Evolutionary conservation across 2,888 invertebrate species (phyloP).

Genomic region (Apoda limacodes): DNA sequence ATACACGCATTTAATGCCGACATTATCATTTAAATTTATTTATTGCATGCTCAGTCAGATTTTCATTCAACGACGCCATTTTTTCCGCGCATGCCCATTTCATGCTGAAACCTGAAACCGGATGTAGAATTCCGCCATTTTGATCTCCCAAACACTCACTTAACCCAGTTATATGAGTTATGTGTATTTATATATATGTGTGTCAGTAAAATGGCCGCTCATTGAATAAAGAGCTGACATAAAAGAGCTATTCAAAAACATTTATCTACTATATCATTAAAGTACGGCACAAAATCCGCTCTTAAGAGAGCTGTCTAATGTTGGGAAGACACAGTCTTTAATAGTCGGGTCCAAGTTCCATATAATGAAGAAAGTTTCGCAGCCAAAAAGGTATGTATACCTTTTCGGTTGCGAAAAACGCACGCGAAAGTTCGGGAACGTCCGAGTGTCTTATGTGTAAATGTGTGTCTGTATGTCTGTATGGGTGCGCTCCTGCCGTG

Average conservation of each 20-base stretch:
- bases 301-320: constrained; percentile 23
- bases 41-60: constrained; percentile 41
- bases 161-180: constrained; percentile 47
- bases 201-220: constrained; percentile 27
- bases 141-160: constrained; percentile 56
- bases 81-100: constrained; percentile 54
- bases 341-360: constrained; percentile 11
- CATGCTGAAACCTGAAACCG: constrained; percentile 12
- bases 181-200: constrained; percentile 12
- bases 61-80: constrained; percentile 39
- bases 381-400: too few species aligned
- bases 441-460: neutral
- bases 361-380: neutral
- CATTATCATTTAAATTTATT: constrained; percentile 35
- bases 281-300: constrained; percentile 19
- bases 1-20: constrained; percentile 56
- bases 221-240: constrained; percentile 45
- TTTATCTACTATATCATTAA: constrained; percentile 27
- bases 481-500: constrained; percentile 66
- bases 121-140: constrained; percentile 44
- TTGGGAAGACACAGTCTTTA: constrained; percentile 36
- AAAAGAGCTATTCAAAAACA: constrained; percentile 38
- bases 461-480: constrained; percentile 29
- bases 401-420: too few species aligned
- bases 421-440: too few species aligned